A percentile compares a stretch with the other conserved stretches of the same genome.
Conservation (phyloP, 2,113 vertebrate genomes). For the Hippocampus abdominalis region DNA sequence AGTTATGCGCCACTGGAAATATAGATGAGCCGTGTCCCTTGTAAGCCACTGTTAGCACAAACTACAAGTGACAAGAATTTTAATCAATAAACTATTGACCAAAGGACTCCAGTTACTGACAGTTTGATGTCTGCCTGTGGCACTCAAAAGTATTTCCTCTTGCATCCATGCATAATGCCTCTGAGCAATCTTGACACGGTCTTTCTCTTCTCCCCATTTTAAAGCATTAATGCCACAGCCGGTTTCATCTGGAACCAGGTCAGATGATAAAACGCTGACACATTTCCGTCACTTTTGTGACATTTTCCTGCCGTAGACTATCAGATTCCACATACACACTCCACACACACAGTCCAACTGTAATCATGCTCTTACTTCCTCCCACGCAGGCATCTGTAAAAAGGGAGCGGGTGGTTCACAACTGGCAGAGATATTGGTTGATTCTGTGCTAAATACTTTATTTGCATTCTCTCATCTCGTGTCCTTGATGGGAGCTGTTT, state of each 20-base stretch:
- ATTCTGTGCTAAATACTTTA: conserved; percentile 27
- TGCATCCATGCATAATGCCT: conserved; percentile 37
- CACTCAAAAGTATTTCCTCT: conserved; percentile 44
- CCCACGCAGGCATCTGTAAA: conserved; percentile 62
- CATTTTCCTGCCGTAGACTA: conserved; percentile 32
- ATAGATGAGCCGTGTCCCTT: conserved; percentile 41
- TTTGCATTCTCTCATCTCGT: conserved; percentile 13
- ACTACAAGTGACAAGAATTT: conserved; percentile 53
- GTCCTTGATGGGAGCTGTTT: conserved; percentile 35
- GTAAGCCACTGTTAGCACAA: conserved; percentile 50
- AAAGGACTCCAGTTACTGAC: conserved; percentile 33
- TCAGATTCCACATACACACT: background rate
- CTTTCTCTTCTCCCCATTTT: conserved; percentile 21
- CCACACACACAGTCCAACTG: conserved; percentile 26
- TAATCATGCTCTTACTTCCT: conserved; percentile 49
- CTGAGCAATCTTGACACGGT: conserved; percentile 1
- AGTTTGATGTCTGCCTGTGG: conserved; percentile 41
- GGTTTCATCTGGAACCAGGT: conserved; percentile 41
- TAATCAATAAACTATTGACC: conserved; percentile 51
- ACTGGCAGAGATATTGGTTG: conserved; percentile 30
- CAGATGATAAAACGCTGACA: conserved; percentile 23
- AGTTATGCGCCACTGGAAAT: conserved; percentile 42
- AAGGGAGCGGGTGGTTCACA: conserved; percentile 52
- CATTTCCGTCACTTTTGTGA: conserved; percentile 19
- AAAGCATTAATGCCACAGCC: conserved; percentile 36